phyloP scores from a whole-genome alignment of 2,888 invertebrate genomes.

The Thera britannica region DNA sequence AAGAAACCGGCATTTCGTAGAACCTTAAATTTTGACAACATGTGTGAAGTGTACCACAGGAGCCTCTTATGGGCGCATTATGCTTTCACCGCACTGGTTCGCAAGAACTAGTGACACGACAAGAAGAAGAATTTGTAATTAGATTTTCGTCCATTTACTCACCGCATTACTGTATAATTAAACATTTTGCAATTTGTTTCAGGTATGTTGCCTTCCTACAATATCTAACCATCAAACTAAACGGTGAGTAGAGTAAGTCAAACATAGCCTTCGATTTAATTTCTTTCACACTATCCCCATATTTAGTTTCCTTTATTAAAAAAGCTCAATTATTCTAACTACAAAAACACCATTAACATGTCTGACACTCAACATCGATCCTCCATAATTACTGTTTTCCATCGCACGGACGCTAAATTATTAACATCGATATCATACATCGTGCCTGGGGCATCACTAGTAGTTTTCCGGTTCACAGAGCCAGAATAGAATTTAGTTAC shows the following conservation, averaged over 20 bases:
- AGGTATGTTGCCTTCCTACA: constrained; percentile 8
- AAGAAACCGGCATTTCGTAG: too few relatives aligned
- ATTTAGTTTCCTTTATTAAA: not conserved
- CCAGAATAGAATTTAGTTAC: constrained; percentile 68
- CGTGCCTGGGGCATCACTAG: constrained; percentile 41
- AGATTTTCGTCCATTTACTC: too few relatives aligned
- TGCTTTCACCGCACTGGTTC: too few relatives aligned
- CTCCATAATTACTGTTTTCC: constrained; percentile 29
- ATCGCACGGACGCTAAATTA: constrained; percentile 22
- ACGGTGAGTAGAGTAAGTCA: not conserved
- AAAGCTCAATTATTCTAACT: constrained; percentile 12
- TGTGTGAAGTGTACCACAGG: too few relatives aligned
- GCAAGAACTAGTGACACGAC: too few relatives aligned
- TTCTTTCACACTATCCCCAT: not conserved
- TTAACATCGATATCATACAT: constrained; percentile 26
- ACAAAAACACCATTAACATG: constrained; percentile 8
- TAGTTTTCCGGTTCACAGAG: constrained; percentile 65
- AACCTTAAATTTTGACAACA: too few relatives aligned
- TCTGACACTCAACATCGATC: constrained; percentile 15
- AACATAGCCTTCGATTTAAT: too few relatives aligned
- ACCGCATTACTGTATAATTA: too few relatives aligned
- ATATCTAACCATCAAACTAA: not conserved
- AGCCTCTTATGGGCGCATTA: too few relatives aligned
- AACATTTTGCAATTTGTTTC: constrained; percentile 10
- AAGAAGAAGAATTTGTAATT: too few relatives aligned